phyloP scores from a whole-genome alignment of 1,140 invertebrate species.

The Pollicipes pollicipes region DNA sequence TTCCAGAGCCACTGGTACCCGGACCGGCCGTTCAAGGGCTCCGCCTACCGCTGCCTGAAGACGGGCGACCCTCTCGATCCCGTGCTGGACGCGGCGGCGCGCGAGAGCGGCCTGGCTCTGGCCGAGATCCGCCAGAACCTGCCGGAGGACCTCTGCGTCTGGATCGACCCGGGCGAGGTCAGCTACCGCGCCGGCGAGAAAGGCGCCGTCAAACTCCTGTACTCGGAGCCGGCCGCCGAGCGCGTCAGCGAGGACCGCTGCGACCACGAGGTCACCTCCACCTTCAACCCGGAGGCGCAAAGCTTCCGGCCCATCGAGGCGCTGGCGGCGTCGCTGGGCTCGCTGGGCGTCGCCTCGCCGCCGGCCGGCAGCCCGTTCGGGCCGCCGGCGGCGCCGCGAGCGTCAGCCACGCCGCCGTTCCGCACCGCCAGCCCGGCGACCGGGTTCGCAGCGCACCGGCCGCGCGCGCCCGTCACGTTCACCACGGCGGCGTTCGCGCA shows the following conservation, averaged over 20 bases:
- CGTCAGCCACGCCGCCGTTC: slow-evolving; percentile 40
- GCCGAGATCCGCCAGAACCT: slow-evolving; percentile 83
- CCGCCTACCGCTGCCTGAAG: slow-evolving; percentile 84
- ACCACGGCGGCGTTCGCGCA: slow-evolving; percentile 94
- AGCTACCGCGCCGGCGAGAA: slow-evolving; percentile 91
- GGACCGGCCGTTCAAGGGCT: slow-evolving; percentile 83
- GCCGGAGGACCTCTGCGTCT: slow-evolving; percentile 78
- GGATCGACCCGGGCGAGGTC: slow-evolving; percentile 94
- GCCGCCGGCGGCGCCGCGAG: slow-evolving; percentile 36
- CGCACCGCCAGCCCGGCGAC: slow-evolving; percentile 41
- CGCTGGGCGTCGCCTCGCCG: slow-evolving; percentile 21
- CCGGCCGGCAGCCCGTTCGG: slow-evolving; percentile 20
- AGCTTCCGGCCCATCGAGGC: slow-evolving; percentile 83
- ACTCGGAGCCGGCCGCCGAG: slow-evolving; percentile 40
- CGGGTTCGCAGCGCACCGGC: slow-evolving; percentile 38
- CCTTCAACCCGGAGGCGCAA: slow-evolving; percentile 88
- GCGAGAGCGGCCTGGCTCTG: slow-evolving; percentile 77
- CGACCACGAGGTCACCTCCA: slow-evolving; percentile 29
- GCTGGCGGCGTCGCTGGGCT: slow-evolving; percentile 29
- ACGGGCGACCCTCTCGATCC: slow-evolving; percentile 83
- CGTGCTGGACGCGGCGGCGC: slow-evolving; percentile 72
- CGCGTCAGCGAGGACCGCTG: slow-evolving; percentile 26
- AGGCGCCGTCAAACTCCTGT: slow-evolving; percentile 74
- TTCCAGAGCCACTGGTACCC: slow-evolving; percentile 97
- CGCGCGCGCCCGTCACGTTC: slow-evolving; percentile 56